phyloP scores from a whole-genome alignment of 2,797 vertebrate genomes.

The Typhlichthys subterraneus region DNA sequence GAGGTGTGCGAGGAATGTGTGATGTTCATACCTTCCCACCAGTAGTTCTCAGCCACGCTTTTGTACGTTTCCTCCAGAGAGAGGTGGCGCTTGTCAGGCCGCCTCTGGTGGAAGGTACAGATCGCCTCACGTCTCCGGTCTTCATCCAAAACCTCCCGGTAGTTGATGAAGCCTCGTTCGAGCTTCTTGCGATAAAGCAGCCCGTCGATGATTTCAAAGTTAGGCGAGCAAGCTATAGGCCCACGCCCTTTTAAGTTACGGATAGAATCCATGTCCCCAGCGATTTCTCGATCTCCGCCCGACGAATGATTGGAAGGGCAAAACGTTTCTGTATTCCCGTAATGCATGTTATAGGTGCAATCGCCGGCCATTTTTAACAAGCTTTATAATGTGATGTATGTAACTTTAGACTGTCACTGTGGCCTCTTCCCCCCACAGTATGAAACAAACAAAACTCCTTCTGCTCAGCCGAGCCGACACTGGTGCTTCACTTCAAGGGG shows the following conservation, averaged over 20 bases:
- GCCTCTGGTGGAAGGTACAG: slow-evolving; percentile 74
- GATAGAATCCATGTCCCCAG: slow-evolving; percentile 40
- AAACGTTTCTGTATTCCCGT: slow-evolving; percentile 56
- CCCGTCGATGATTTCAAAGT: slow-evolving; percentile 80
- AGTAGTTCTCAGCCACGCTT: slow-evolving; percentile 85
- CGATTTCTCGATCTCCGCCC: slow-evolving; percentile 36
- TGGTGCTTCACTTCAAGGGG: slow-evolving; percentile 4
- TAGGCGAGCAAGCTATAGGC: slow-evolving; percentile 45
- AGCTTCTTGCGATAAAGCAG: slow-evolving; percentile 81
- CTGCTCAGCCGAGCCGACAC: not conserved
- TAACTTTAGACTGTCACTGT: slow-evolving; percentile 25
- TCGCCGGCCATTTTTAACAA: slow-evolving; percentile 74
- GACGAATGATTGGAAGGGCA: slow-evolving; percentile 49
- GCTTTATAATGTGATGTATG: slow-evolving; percentile 24
- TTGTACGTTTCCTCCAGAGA: slow-evolving; percentile 84
- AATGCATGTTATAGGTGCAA: slow-evolving; percentile 54
- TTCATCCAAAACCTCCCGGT: slow-evolving; percentile 80
- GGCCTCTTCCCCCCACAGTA: slow-evolving; percentile 7
- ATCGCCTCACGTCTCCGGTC: slow-evolving; percentile 74
- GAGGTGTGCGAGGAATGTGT: not conserved
- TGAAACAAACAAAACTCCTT: not conserved
- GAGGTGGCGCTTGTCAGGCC: slow-evolving; percentile 71
- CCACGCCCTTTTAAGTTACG: slow-evolving; percentile 41
- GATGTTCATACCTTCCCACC: slow-evolving; percentile 82
- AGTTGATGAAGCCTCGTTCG: slow-evolving; percentile 79